Evolutionary conservation across 2,888 invertebrate species (phyloP).

Genomic region (Agrilus cyanescens): DNA sequence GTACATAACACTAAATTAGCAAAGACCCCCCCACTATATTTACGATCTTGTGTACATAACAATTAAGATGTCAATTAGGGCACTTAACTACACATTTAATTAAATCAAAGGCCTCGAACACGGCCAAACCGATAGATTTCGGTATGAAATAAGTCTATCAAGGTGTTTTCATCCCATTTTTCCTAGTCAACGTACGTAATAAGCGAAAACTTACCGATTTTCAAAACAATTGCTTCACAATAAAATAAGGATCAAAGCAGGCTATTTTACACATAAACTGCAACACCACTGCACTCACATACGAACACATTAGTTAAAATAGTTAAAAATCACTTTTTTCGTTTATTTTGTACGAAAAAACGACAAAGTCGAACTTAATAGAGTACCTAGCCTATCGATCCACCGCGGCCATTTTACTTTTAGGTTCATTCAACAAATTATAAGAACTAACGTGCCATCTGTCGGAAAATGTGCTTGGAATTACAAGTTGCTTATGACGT

Average conservation of each 20-base stretch:
- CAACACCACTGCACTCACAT: constrained; percentile 1
- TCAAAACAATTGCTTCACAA: constrained; percentile 26
- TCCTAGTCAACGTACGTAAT: neutral
- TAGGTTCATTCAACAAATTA: constrained; percentile 10
- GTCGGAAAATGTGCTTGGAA: no score
- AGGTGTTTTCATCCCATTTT: neutral
- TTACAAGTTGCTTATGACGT: no score
- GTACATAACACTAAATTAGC: constrained; percentile 25
- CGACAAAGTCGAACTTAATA: constrained; percentile 22
- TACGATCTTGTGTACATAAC: constrained; percentile 27
- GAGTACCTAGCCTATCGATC: constrained; percentile 29
- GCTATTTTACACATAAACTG: constrained; percentile 5
- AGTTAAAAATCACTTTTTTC: constrained; percentile 13
- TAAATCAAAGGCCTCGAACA: constrained; percentile 5
- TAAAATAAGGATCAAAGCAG: constrained; percentile 13
- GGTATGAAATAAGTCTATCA: neutral
- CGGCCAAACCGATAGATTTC: constrained; percentile 1
- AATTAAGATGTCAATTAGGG: constrained; percentile 29
- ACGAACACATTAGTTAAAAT: constrained; percentile 4
- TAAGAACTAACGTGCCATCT: no score
- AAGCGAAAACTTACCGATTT: constrained; percentile 22
- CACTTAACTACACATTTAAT: constrained; percentile 21
- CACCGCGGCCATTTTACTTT: constrained; percentile 27
- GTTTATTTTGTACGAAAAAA: constrained; percentile 19
- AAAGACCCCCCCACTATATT: constrained; percentile 23